Conservation (phyloP, 2,797 vertebrate species). For the Echeneis naucrates region DNA sequence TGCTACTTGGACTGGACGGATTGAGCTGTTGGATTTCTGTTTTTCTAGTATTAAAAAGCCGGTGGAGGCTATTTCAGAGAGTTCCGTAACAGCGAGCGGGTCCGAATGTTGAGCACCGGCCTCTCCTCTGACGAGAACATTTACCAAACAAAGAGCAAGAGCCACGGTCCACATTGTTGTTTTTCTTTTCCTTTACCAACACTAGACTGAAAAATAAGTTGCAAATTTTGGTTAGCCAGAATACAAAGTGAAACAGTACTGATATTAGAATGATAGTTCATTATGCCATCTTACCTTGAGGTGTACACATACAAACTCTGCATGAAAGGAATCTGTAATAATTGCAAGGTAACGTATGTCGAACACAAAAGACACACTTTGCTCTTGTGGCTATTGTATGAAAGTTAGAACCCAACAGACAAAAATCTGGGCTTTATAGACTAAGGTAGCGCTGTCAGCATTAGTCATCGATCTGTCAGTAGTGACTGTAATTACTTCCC, state of each 20-base stretch:
- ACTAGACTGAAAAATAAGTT: constrained; percentile 49
- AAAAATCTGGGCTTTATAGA: constrained; percentile 76
- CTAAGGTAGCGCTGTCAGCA: constrained; percentile 66
- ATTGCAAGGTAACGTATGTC: constrained; percentile 30
- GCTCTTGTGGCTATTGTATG: constrained; percentile 36
- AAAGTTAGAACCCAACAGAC: constrained; percentile 56
- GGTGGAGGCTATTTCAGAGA: constrained; percentile 56
- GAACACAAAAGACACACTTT: constrained; percentile 46
- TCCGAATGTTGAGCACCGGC: constrained; percentile 64
- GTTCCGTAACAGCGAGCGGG: constrained; percentile 44
- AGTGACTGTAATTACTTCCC: constrained; percentile 74
- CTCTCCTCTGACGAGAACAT: constrained; percentile 51
- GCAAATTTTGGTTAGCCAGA: constrained; percentile 55
- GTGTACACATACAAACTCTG: constrained; percentile 28
- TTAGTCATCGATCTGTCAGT: constrained; percentile 80
- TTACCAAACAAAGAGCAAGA: constrained; percentile 75
- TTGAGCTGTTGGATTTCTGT: constrained; percentile 69
- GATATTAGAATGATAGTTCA: constrained; percentile 38
- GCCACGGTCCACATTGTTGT: constrained; percentile 70
- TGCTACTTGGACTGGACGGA: constrained; percentile 47
- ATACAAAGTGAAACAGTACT: constrained; percentile 39
- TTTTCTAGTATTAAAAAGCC: constrained; percentile 53
- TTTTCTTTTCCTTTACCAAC: constrained; percentile 2
- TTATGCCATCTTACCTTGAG: constrained; percentile 71
- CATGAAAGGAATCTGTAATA: constrained; percentile 43